Evolutionary conservation across 2,113 vertebrate genomes (phyloP), one percentile per base, ranked within the genome.

Genomic region (Verasper variegatus): DNA sequence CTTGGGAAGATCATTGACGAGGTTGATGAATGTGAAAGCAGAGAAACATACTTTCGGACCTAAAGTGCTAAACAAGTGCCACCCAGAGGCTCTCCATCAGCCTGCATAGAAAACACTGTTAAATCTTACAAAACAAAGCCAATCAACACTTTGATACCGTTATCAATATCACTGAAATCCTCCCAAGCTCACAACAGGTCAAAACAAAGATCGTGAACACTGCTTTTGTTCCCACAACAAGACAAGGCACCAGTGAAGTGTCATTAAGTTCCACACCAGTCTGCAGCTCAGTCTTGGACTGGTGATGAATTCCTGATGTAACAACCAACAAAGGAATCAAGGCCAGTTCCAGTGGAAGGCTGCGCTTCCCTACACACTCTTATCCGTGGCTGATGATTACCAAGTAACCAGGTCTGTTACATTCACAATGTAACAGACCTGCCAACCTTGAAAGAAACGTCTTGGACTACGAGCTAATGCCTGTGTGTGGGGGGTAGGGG

Each of bases 161-260:
- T 17, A 61, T 54, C 51, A 66, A 56, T 18, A 31, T 58, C 24
- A 20, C 54, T 23, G n/a, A 76, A 63, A 76, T 47, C 79, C 75
- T 76, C 86, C 86, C 86, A 71, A 83, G 71, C 67, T 54, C 49
- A 74, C 27, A 24, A 62, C 15, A 67, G 74, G 49, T 80, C 68
- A 56, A 42, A n/a, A 71, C 72, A 80, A 68, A 86, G 78, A 75
- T 71, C 13, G 49, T 62, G 58, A 64, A 74, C 65, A 79, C 56
- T 9, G 71, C 70, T 76, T 26, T 18, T 70, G 71, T 67, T 68
- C 73, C 77, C 69, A 75, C 74, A 68, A 61, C 78, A 80, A 68
- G 74, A 84, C 79, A 78, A 86, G 78, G 80, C 74, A 77, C 73
- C 21, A 37, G 54, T 63, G 59, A 83, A 68, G 47, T 27, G 24